Conservation (phyloP, 2,113 vertebrate genomes). For the Gorsachius goisagi region DNA sequence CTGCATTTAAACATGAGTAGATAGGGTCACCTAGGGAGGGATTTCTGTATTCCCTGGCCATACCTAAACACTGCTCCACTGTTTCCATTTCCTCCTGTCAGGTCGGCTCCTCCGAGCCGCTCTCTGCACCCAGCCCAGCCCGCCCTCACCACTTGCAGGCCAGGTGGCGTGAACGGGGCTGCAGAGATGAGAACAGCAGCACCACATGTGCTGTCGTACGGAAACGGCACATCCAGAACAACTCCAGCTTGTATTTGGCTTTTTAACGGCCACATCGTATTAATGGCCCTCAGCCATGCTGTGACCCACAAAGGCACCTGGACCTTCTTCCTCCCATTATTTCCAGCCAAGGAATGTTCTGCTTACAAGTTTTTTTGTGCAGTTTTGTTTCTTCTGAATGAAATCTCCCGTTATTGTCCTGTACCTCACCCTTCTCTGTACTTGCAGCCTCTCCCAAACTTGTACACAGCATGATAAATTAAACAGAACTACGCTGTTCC, state of each 20-base stretch:
- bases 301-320: background rate
- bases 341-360: background rate
- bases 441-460: background rate
- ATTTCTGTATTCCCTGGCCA: background rate
- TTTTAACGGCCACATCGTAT: background rate
- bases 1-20: background rate
- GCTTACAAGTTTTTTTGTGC: background rate
- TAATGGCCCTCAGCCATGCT: background rate
- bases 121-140: background rate
- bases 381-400: background rate
- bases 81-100: background rate
- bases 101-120: background rate
- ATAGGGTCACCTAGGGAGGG: background rate
- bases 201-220: rapidly evolving
- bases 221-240: background rate
- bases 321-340: background rate
- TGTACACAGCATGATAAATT: background rate
- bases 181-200: background rate
- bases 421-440: background rate
- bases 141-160: rapidly evolving
- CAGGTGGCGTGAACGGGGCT: background rate
- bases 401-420: background rate
- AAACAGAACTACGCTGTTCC: background rate
- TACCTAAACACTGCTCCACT: background rate
- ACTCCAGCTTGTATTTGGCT: background rate